These are phyloP conservation scores for Diploscapter pachys DNA, from an alignment of 1,140 invertebrate genomes.

Conservation along the genomic window DNA sequence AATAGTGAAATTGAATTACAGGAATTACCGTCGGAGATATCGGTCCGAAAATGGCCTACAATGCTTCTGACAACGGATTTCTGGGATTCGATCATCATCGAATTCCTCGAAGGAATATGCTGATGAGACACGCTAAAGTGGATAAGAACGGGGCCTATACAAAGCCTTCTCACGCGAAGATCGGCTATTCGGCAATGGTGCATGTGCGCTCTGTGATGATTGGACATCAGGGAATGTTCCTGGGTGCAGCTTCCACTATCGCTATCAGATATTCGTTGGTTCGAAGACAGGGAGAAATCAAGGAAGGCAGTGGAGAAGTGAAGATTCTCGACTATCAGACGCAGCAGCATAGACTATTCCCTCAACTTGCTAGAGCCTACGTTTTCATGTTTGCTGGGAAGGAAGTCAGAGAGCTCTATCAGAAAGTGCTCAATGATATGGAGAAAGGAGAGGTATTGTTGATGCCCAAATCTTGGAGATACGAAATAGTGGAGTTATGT, in stretches of 20 bases:
- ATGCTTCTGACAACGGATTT: conserved; percentile 83
- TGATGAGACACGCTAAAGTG: conserved; percentile 81
- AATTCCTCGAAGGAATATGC: conserved; percentile 79
- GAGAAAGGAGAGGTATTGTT: conserved; percentile 72
- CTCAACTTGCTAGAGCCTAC: conserved; percentile 74
- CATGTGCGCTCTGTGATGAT: conserved; percentile 78
- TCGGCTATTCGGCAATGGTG: conserved; percentile 89
- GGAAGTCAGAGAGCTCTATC: conserved; percentile 76
- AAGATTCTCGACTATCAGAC: conserved; percentile 87
- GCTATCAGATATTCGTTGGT: conserved; percentile 76
- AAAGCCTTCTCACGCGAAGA: conserved; percentile 75
- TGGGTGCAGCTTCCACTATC: conserved; percentile 50
- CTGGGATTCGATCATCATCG: conserved; percentile 77
- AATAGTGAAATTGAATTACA: conserved; percentile 51
- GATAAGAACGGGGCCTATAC: conserved; percentile 80
- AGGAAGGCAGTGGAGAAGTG: conserved; percentile 68
- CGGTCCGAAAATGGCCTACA: conserved; percentile 83
- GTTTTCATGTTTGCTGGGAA: conserved; percentile 73
- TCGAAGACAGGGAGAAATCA: conserved; percentile 70
- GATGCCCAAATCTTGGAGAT: conserved; percentile 60
- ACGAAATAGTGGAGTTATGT: neutral
- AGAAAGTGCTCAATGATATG: conserved; percentile 72
- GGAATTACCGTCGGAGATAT: conserved; percentile 88
- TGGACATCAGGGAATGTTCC: conserved; percentile 41
- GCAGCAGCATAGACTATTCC: conserved; percentile 84